Percentiles rank a stretch among this genome's conserved stretches.
These are phyloP conservation scores for Ictalurus punctatus DNA, from an alignment of 2,113 vertebrate species.

Conservation along the genomic window DNA sequence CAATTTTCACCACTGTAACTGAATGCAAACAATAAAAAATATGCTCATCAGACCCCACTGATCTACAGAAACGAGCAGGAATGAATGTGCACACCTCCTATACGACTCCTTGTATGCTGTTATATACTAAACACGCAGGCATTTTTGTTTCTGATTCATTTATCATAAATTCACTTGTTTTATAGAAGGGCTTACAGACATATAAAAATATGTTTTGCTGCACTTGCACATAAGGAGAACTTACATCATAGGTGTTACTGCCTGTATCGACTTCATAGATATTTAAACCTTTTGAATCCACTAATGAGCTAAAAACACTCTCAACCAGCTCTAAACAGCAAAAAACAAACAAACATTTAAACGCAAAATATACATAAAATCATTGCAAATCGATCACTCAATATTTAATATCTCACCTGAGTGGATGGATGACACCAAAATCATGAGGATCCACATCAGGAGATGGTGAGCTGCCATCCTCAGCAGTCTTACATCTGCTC, in stretches of 20 bases:
- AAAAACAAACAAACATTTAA: no score
- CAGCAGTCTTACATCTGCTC: constrained; percentile 43
- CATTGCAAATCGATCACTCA: background rate
- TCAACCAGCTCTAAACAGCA: no score
- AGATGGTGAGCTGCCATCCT: constrained; percentile 58
- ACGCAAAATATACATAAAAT: background rate
- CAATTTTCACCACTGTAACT: background rate
- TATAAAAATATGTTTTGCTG: background rate
- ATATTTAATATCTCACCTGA: constrained; percentile 67
- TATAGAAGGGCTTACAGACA: background rate
- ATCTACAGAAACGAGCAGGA: background rate
- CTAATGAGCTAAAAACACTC: background rate
- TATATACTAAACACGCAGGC: no score
- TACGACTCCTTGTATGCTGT: background rate
- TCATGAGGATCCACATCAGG: constrained; percentile 64
- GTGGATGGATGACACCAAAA: constrained; percentile 50
- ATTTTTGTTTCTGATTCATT: background rate
- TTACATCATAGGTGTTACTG: background rate
- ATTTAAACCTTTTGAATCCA: background rate
- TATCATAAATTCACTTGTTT: background rate
- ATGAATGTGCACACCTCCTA: background rate
- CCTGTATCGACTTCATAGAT: background rate
- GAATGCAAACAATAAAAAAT: background rate
- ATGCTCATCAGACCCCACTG: background rate
- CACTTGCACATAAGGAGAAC: background rate